These are phyloP conservation scores for Brachionus manjavacas DNA, from an alignment of 1,140 invertebrate species.

Conservation along the genomic window DNA sequence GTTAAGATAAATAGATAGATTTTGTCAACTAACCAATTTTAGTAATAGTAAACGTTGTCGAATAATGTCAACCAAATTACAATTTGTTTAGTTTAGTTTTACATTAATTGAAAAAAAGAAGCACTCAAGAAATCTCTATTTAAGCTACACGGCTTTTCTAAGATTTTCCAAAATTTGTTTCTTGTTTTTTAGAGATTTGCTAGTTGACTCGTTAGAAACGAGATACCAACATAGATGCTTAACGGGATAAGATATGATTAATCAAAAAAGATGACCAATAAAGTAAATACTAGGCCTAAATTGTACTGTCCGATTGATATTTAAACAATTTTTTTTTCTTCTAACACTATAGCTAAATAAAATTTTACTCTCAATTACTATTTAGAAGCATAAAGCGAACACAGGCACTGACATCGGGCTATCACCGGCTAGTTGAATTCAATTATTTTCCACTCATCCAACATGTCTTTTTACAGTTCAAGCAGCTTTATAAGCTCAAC, in stretches of 20 bases:
- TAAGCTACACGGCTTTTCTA: constrained; percentile 19
- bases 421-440: background rate
- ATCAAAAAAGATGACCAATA: background rate
- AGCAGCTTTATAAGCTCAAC: constrained; percentile 7
- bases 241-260: constrained; percentile 13
- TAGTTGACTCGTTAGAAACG: too few species aligned
- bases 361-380: background rate
- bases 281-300: background rate
- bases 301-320: background rate
- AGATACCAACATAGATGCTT: background rate
- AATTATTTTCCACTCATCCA: background rate
- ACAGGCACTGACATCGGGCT: background rate
- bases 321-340: constrained; percentile 20
- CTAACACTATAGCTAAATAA: background rate
- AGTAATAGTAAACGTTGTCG: constrained; percentile 9
- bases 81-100: constrained; percentile 31
- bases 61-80: constrained; percentile 22
- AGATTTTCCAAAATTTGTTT: background rate
- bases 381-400: background rate
- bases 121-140: background rate
- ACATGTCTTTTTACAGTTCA: constrained; percentile 14
- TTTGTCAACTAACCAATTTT: background rate
- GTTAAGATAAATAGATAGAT: constrained; percentile 10
- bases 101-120: constrained; percentile 21
- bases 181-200: background rate